Conservation (phyloP, 2,888 invertebrate genomes). For the Hydrotaea diabolus region DNA sequence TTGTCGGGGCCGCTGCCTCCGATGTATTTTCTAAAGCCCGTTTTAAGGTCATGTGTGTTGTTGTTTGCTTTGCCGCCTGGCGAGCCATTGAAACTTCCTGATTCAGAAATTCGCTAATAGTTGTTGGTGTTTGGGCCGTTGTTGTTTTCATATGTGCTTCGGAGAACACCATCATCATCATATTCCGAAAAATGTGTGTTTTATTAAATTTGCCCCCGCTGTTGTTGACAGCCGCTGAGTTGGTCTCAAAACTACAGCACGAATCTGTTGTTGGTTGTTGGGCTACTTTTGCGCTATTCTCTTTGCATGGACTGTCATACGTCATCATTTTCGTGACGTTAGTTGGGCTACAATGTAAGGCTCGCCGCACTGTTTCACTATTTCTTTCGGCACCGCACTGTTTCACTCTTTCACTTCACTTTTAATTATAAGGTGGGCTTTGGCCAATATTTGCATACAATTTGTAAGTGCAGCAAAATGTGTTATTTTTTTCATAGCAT, state of each 20-base stretch:
- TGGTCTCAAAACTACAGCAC: background rate
- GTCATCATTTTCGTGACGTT: conserved; percentile 51
- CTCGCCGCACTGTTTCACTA: conserved; percentile 49
- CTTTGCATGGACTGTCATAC: conserved; percentile 17
- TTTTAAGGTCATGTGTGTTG: conserved; percentile 54
- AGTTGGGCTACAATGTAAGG: background rate
- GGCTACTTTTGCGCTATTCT: conserved; percentile 36
- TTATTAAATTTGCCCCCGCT: conserved; percentile 42
- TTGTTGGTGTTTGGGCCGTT: conserved; percentile 11
- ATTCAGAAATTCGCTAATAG: conserved; percentile 51
- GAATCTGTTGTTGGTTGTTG: background rate
- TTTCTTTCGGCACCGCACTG: too few relatives aligned
- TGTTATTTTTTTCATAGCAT: conserved; percentile 75
- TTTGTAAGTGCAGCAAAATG: conserved; percentile 70
- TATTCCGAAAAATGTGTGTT: conserved; percentile 23
- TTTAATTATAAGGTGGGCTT: too few relatives aligned
- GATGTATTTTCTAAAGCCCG: conserved; percentile 45
- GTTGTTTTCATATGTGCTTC: background rate
- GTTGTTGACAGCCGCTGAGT: background rate
- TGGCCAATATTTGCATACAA: too few relatives aligned
- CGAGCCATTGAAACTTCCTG: conserved; percentile 53
- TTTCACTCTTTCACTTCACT: too few relatives aligned
- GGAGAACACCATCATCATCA: conserved; percentile 18
- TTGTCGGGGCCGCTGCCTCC: conserved; percentile 31
- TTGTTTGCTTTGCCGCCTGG: conserved; percentile 44